Evolutionary conservation across 1,140 invertebrate species (phyloP), one percentile per base, ranked within the genome.

Genomic region (Drosophila persimilis): DNA sequence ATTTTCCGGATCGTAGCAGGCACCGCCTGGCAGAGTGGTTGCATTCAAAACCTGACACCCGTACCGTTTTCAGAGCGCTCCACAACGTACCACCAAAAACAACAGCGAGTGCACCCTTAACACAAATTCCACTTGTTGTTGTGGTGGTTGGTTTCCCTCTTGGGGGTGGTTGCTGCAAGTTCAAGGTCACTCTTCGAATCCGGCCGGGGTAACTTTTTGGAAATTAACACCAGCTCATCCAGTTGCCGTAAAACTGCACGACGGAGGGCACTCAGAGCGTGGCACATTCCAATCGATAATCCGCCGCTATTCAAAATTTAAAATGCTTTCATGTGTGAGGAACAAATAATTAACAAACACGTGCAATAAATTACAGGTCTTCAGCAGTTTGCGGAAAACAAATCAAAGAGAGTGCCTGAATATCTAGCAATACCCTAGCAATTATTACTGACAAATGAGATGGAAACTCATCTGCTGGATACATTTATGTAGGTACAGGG

Each of bases 271-370:
- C 24, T 35, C 35, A 24, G 20, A 60, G 46, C 17, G 17, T 17
- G 17, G 17, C 20, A 6, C 56, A 59, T 76, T 59, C 17, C 60
- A 51, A 66, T 58, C 65, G 59, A 59, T 65, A 62, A 55, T 17
- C 22, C 22, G 8, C 44, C 31, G 41, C 15, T 31, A 54, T 13
- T n/a, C 2, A 13, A 54, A 59, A 73, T 77, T 61, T 65, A 31
- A 63, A 66, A 62, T 56, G 67, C 58, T 44, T 45, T 59, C 48
- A 71, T 48, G 52, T 79, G 47, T 58, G 63, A 55, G 60, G 7
- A 47, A 26, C 20, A 71, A 57, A 45, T 67, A 84, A 84, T 85
- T 84, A 84, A 69, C 80, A 80, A 61, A 39, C 61, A 76, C 62
- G 76, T 83, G 80, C 79, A 62, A 83, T 52, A 83, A 74, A 13